Base-by-base conservation (phyloP, 1,140 invertebrate genomes). In the Drosophila ogumai region DNA sequence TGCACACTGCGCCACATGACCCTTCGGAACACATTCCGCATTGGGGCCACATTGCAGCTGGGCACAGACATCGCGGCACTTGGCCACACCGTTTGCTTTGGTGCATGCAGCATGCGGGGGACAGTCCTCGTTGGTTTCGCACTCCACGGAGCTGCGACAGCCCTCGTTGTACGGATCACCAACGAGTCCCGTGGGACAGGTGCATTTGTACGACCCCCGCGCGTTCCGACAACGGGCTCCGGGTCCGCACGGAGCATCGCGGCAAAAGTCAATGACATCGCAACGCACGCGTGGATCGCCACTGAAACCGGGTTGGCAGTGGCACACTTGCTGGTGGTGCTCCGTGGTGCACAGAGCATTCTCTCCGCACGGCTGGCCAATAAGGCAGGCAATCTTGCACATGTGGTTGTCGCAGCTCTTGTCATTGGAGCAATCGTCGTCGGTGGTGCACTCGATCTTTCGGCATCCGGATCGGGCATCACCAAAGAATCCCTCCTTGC, bases 221-320 rank as follows among this genome's bases (percentile, higher is more conserved):
- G 95, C 95, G 90, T 98, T 98, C 72, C 95, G 95, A 92, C 98
- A 99, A 57, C 95, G 93, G 1, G 97, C 97, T 44, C 95, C 95
- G 38, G 95, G 94, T n/a, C 96, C 97, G 92, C 97, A 98, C 9
- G 97, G 97, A 59, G 94, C 94, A 72, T 95, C 94, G 13, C 94
- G 93, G 90, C 97, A 98, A 81, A 96, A 97, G 92, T 98, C 96
- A 46, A 98, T 96, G 31, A 96, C 92, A 44, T 94, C 92, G 85
- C 97, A 98, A 15, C 95, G 95, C 36, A 88, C 93, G 12, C 94
- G 90, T 3, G 96, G 94, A 93, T 97, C 95, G 12, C 97, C 97
- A 10, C 96, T 97, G 82, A 95, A 98, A 1, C 97, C 97, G 15
- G 97, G 96, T 91, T 97, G 96, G 92, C 97, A 98, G 78, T 96